Conservation (phyloP, 2,113 vertebrate species). For the Tinamus guttatus region DNA sequence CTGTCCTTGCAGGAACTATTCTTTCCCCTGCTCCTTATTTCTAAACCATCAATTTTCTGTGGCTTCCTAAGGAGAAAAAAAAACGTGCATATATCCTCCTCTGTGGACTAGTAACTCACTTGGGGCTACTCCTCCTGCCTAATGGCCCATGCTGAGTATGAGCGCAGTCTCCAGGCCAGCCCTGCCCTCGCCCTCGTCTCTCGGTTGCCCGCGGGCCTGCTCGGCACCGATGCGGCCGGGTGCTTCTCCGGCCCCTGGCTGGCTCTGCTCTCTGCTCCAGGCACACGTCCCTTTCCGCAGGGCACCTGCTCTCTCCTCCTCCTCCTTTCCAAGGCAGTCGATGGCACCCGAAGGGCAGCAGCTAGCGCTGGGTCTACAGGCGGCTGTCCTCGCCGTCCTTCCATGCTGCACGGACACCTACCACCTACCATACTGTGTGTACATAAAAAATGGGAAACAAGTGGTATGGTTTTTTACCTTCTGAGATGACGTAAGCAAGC, state of each 20-base stretch:
- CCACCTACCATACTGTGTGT: neutral
- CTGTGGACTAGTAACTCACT: neutral
- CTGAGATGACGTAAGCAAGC: fast-evolving
- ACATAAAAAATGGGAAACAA: neutral
- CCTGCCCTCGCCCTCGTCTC: fast-evolving
- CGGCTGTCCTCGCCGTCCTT: neutral
- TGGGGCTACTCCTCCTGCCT: neutral
- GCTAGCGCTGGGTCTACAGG: neutral
- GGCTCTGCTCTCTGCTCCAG: neutral
- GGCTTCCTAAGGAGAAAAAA: neutral
- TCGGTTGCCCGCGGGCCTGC: neutral
- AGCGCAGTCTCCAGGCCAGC: neutral
- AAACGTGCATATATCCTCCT: neutral
- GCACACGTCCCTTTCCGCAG: neutral
- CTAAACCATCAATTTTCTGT: neutral
- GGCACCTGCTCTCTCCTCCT: neutral
- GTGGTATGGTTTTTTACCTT: neutral
- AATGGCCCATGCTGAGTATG: neutral
- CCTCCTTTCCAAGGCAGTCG: neutral
- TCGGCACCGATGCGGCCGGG: neutral
- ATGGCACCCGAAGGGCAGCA: neutral
- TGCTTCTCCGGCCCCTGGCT: neutral
- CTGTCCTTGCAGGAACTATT: neutral
- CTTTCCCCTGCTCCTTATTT: neutral
- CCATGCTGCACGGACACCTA: neutral